Percentiles rank a stretch among this genome's conserved stretches.
phyloP scores from a whole-genome alignment of 2,888 invertebrate species.

The Polia nebulosa region DNA sequence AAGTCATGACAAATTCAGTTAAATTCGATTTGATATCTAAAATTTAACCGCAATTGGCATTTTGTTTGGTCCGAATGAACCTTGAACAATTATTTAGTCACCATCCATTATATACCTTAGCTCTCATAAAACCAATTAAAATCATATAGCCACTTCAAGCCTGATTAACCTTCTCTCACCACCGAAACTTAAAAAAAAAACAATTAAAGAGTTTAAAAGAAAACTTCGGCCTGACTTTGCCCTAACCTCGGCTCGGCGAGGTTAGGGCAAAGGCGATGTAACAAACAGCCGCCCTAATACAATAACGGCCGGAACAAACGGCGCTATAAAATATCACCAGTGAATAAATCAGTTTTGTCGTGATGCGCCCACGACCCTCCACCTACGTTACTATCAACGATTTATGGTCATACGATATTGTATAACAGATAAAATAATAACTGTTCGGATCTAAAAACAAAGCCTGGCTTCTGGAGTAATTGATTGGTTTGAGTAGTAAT shows the following conservation, averaged over 20 bases:
- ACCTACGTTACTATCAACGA: conserved; percentile 82
- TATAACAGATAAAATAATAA: conserved; percentile 88
- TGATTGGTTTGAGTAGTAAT: conserved; percentile 57
- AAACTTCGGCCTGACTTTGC: too few species aligned
- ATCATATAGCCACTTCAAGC: not conserved
- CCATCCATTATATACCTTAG: too few species aligned
- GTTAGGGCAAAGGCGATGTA: conserved; percentile 75
- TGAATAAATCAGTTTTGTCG: conserved; percentile 92
- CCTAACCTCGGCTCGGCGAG: too few species aligned
- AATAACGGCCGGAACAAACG: conserved; percentile 93
- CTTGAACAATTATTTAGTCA: too few species aligned
- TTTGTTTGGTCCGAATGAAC: too few species aligned
- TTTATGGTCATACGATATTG: conserved; percentile 87
- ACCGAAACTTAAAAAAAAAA: conserved; percentile 45
- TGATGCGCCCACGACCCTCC: conserved; percentile 81
- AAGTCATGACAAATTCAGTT: not conserved
- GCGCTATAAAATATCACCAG: conserved; percentile 93
- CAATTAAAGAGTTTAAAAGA: conserved; percentile 64
- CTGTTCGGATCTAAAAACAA: conserved; percentile 76
- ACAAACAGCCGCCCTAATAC: conserved; percentile 92
- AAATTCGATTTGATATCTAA: not conserved
- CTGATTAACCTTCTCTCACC: conserved; percentile 25
- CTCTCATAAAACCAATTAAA: conserved; percentile 25
- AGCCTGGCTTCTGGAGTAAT: conserved; percentile 43
- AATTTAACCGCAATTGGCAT: too few species aligned